These are phyloP conservation scores for Myopa tessellatipennis DNA, from an alignment of 2,888 invertebrate species.

Conservation along the genomic window DNA sequence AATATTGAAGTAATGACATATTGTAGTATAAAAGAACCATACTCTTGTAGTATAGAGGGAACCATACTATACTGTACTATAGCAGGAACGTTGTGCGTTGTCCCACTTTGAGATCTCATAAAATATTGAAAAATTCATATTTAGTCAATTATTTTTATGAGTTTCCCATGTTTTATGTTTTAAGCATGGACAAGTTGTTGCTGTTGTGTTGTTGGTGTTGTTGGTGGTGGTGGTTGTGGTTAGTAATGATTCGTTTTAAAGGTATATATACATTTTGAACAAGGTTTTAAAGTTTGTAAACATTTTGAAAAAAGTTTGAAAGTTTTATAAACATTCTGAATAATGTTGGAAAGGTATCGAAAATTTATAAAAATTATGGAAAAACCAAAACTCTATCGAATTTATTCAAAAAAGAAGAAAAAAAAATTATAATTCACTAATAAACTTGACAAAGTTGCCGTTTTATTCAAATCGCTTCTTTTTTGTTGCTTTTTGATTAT, in stretches of 20 bases:
- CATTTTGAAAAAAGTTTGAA: too few species aligned
- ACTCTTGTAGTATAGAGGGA: too few species aligned
- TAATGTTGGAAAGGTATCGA: background rate
- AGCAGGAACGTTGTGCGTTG: background rate
- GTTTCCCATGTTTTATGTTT: conserved; percentile 16
- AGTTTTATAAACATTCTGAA: background rate
- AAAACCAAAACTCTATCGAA: background rate
- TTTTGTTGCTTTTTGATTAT: background rate
- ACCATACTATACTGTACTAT: too few species aligned
- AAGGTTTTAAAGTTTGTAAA: too few species aligned
- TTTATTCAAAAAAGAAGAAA: background rate
- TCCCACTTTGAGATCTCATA: conserved; percentile 14
- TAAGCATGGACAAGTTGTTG: background rate
- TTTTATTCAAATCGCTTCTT: background rate
- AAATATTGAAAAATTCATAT: conserved; percentile 20
- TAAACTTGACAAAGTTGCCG: background rate
- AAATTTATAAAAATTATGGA: background rate
- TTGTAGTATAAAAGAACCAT: too few species aligned
- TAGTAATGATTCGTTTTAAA: background rate
- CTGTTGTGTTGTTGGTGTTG: background rate
- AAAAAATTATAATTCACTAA: background rate
- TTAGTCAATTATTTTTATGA: conserved; percentile 21
- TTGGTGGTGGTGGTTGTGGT: background rate
- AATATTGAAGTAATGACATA: too few species aligned
- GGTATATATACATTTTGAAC: background rate